Evolutionary conservation across 1,140 invertebrate species (phyloP).

Genomic region (Periplaneta americana): DNA sequence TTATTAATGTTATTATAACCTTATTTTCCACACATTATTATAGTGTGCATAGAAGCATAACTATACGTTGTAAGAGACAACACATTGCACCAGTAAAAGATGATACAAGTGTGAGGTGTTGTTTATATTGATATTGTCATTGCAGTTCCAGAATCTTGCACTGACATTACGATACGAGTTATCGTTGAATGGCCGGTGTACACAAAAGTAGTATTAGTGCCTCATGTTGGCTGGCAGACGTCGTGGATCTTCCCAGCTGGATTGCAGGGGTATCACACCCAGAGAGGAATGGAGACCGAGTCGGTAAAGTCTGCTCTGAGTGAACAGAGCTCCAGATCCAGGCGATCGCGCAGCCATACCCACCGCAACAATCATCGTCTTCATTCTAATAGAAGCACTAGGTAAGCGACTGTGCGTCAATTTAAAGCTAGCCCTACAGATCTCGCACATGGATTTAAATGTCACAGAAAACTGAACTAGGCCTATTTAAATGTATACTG

Average conservation of each 20-base stretch:
- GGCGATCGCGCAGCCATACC: slow-evolving; percentile 45
- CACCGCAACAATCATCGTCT: slow-evolving; percentile 45
- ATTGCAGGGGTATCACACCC: slow-evolving; percentile 8
- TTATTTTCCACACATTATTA: too few species aligned
- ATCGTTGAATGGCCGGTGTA: background rate
- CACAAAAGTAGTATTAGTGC: background rate
- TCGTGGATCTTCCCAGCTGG: slow-evolving; percentile 2
- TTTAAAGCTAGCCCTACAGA: too few species aligned
- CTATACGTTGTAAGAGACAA: too few species aligned
- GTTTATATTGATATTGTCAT: too few species aligned
- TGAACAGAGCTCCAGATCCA: slow-evolving; percentile 51
- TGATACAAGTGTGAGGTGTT: too few species aligned
- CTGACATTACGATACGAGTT: background rate
- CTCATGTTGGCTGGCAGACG: slow-evolving; percentile 9
- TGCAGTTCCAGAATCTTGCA: background rate
- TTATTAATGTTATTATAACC: too few species aligned
- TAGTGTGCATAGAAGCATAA: too few species aligned
- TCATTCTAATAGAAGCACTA: slow-evolving; percentile 51
- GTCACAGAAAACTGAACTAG: too few species aligned
- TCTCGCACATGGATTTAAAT: too few species aligned
- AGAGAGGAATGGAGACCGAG: slow-evolving; percentile 51
- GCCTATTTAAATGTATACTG: slow-evolving; percentile 5
- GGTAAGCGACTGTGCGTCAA: too few species aligned
- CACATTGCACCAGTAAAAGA: too few species aligned
- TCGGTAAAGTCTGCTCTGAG: slow-evolving; percentile 50